Conservation (phyloP, 2,888 invertebrate species). For the Leucophenga montana region DNA sequence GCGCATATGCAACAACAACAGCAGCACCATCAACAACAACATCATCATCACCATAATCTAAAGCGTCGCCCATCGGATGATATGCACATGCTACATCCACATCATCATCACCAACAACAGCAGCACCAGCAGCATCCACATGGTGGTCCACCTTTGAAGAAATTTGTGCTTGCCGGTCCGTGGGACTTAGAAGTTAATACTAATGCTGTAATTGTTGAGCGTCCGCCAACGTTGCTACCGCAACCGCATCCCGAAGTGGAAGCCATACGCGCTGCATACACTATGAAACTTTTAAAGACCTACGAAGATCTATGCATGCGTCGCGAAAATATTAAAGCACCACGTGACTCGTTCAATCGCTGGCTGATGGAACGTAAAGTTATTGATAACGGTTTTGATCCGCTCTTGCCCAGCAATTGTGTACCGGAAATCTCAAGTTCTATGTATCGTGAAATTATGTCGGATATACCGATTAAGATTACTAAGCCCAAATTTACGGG, state of each 20-base stretch:
- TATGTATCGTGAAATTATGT: slow-evolving; percentile 98
- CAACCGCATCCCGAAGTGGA: slow-evolving; percentile 97
- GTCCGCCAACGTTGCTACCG: slow-evolving; percentile 86
- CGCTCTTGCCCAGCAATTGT: slow-evolving; percentile 92
- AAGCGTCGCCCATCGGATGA: slow-evolving; percentile 72
- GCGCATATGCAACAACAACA: slow-evolving; percentile 48
- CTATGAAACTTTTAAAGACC: slow-evolving; percentile 89
- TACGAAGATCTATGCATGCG: slow-evolving; percentile 96
- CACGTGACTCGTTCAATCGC: slow-evolving; percentile 95
- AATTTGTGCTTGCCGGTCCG: slow-evolving; percentile 90
- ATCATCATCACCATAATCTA: slow-evolving; percentile 60
- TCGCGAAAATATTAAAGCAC: slow-evolving; percentile 93
- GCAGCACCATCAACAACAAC: slow-evolving; percentile 46
- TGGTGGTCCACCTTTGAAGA: slow-evolving; percentile 84
- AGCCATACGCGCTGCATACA: slow-evolving; percentile 85
- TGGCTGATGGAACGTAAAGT: slow-evolving; percentile 98
- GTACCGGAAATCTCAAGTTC: slow-evolving; percentile 92
- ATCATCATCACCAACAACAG: slow-evolving; percentile 58
- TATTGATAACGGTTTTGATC: slow-evolving; percentile 90
- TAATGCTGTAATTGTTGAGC: slow-evolving; percentile 87
- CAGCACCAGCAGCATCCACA: slow-evolving; percentile 38
- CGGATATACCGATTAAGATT: slow-evolving; percentile 96
- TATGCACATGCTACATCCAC: slow-evolving; percentile 67
- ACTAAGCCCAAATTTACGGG: slow-evolving; percentile 96
- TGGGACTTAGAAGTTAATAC: slow-evolving; percentile 96